These are phyloP conservation scores for Limnephilus auricula DNA, from an alignment of 2,888 invertebrate genomes.

Conservation along the genomic window DNA sequence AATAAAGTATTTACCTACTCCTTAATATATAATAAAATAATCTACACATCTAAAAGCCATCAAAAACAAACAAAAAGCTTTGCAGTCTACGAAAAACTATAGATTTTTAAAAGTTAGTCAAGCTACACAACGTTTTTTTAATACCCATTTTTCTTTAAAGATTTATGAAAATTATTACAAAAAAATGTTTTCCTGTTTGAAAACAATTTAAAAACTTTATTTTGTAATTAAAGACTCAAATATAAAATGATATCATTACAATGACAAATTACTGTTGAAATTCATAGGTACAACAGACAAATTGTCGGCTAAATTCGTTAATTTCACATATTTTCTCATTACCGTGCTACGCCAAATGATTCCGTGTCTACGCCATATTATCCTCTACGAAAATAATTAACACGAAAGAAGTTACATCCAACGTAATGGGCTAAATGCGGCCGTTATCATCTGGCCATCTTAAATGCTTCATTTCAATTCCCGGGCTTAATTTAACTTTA, in stretches of 20 bases:
- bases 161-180: neutral
- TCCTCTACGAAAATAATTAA: slow-evolving; percentile 64
- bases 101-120: neutral
- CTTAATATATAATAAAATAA: no score
- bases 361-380: slow-evolving; percentile 57
- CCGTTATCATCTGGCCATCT: slow-evolving; percentile 62
- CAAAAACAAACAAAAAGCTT: no score
- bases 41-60: no score
- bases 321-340: neutral
- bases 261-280: neutral
- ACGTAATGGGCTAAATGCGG: slow-evolving; percentile 63
- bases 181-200: neutral
- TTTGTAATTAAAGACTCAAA: neutral
- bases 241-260: neutral
- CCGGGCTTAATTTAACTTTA: slow-evolving; percentile 59
- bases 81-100: no score
- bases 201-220: neutral
- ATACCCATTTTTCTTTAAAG: neutral
- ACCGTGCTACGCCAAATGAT: slow-evolving; percentile 28
- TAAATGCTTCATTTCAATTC: slow-evolving; percentile 64
- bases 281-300: neutral
- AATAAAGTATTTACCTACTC: no score
- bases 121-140: neutral
- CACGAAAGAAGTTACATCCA: slow-evolving; percentile 59
- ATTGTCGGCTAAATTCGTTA: neutral